Percentiles rank a stretch among this genome's conserved stretches.
Conservation (phyloP, 2,888 invertebrate genomes). For the Cephus pulcher region DNA sequence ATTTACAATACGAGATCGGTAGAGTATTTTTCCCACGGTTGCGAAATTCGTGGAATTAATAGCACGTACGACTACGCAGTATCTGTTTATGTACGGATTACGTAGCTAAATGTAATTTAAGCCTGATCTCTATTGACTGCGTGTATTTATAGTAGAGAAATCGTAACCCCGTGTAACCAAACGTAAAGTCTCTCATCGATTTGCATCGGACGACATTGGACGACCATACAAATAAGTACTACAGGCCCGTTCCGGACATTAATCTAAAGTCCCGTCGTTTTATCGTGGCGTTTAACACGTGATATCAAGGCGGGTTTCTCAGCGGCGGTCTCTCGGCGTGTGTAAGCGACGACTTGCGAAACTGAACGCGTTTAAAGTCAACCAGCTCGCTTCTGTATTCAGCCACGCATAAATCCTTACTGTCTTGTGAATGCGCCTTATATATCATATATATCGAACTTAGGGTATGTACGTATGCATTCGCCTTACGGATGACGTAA, state of each 20-base stretch:
- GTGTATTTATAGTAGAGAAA: not conserved
- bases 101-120: not conserved
- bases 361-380: not conserved
- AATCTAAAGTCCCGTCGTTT: slow-evolving; percentile 49
- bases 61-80: not conserved
- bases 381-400: not conserved
- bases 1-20: not conserved
- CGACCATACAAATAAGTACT: slow-evolving; percentile 39
- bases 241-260: slow-evolving; percentile 30
- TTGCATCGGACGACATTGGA: not conserved
- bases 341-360: not conserved
- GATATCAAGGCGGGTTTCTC: slow-evolving; percentile 30
- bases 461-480: not conserved
- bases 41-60: not conserved
- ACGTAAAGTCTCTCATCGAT: not conserved
- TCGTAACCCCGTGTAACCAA: not conserved
- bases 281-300: slow-evolving; percentile 43
- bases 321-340: not conserved
- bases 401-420: not conserved
- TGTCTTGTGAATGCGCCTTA: not conserved
- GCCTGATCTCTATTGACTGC: not conserved
- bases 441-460: not conserved
- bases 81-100: not conserved
- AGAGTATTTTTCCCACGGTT: not conserved
- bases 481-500: not conserved